A percentile compares a stretch with the other conserved stretches of the same genome.
Evolutionary conservation across 2,797 vertebrate species (phyloP).

Genomic region (Cetoscarus ocellatus): DNA sequence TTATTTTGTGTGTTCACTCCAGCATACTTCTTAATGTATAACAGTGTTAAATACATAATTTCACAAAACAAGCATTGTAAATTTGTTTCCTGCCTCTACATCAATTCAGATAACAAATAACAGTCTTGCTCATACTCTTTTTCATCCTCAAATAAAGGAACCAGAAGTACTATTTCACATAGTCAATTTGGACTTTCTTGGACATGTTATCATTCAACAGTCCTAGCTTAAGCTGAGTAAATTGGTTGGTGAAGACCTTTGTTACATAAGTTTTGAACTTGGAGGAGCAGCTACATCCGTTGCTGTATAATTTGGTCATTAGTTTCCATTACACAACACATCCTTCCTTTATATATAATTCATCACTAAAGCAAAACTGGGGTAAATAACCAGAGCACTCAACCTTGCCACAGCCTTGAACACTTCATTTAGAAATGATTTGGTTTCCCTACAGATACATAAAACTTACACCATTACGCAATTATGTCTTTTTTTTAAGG

Average conservation of each 20-base stretch:
- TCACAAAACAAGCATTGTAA: no score
- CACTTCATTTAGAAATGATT: not conserved
- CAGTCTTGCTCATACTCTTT: no score
- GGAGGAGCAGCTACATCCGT: not conserved
- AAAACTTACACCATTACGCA: not conserved
- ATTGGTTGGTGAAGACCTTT: not conserved
- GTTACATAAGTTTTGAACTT: not conserved
- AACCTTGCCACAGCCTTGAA: not conserved
- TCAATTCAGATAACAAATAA: no score
- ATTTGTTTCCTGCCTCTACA: no score
- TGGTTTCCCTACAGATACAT: not conserved
- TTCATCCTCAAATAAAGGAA: no score
- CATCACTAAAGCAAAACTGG: not conserved
- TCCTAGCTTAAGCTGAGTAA: not conserved
- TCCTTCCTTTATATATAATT: conserved; percentile 2
- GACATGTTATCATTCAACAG: no score
- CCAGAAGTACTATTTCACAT: no score
- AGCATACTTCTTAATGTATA: no score
- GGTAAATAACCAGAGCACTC: not conserved
- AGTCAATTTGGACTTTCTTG: no score
- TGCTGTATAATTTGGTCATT: conserved; percentile 2
- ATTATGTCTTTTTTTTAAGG: not conserved
- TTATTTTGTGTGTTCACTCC: no score
- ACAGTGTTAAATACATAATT: no score
- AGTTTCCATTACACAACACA: conserved; percentile 1